phyloP scores from a whole-genome alignment of 2,113 vertebrate species.

The Cephalophus harveyi region DNA sequence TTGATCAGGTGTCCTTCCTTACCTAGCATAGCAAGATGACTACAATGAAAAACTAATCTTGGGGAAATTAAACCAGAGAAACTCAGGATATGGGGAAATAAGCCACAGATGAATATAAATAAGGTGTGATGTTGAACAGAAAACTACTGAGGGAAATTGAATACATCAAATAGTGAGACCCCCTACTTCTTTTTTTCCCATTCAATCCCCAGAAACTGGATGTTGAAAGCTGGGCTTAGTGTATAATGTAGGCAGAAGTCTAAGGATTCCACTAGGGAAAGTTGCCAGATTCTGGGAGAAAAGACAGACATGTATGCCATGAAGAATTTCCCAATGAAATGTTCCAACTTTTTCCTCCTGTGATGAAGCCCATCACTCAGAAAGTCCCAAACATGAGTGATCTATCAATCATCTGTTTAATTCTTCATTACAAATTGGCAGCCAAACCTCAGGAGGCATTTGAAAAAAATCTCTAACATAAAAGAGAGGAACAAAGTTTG shows the following conservation, averaged over 20 bases:
- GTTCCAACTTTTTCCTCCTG: background rate
- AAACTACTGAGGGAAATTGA: background rate
- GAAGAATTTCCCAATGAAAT: background rate
- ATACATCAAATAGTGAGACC: background rate
- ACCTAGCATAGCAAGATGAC: background rate
- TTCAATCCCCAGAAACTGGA: background rate
- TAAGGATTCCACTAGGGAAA: background rate
- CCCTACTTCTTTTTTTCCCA: background rate
- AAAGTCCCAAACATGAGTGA: background rate
- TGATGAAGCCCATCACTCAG: background rate
- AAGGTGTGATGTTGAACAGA: background rate
- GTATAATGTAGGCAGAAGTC: background rate
- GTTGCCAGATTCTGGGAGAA: background rate
- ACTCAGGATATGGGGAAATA: background rate
- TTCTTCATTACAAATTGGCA: background rate
- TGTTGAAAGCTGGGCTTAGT: background rate
- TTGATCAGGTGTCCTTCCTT: background rate
- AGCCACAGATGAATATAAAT: background rate
- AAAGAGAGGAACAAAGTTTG: background rate
- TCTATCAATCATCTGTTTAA: background rate
- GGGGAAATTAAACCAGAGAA: background rate
- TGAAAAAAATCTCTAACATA: background rate
- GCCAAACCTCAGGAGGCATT: background rate
- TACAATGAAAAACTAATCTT: background rate
- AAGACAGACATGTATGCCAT: background rate